phyloP scores from a whole-genome alignment of 2,888 invertebrate genomes.

The Chironomus tentans region DNA sequence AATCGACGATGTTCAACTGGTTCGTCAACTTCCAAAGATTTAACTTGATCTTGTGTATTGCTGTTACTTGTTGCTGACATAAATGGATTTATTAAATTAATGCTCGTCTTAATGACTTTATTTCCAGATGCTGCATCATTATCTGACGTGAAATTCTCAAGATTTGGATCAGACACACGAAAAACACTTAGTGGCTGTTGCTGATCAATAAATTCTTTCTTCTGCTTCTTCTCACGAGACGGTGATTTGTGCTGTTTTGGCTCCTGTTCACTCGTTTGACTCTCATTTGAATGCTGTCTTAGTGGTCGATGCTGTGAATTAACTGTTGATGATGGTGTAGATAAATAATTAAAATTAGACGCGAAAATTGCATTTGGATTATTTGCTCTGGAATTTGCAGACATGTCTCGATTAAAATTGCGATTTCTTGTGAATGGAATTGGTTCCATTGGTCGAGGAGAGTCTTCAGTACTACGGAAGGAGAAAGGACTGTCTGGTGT shows the following conservation, averaged over 20 bases:
- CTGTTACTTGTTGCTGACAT: constrained; percentile 16
- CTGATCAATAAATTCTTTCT: constrained; percentile 18
- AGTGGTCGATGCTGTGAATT: neutral
- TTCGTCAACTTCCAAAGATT: neutral
- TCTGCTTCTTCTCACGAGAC: neutral
- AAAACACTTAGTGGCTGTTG: constrained; percentile 19
- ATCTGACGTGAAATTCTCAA: constrained; percentile 1
- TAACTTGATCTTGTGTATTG: neutral
- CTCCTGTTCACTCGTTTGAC: constrained; percentile 39
- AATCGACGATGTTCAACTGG: constrained; percentile 37
- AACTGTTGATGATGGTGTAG: neutral
- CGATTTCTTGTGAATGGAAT: constrained; percentile 25
- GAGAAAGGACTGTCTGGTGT: constrained; percentile 32
- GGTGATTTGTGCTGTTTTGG: neutral
- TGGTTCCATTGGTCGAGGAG: constrained; percentile 26
- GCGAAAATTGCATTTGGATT: neutral
- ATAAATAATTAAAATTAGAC: constrained; percentile 2
- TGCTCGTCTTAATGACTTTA: constrained; percentile 23
- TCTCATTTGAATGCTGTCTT: constrained; percentile 42
- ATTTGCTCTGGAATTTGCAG: neutral
- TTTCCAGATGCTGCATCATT: neutral
- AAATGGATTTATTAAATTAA: constrained; percentile 28
- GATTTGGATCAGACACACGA: constrained; percentile 13
- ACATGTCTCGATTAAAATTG: neutral
- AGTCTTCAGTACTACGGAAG: constrained; percentile 28